These are phyloP conservation scores for Caenorhabditis briggsae DNA, from an alignment of 1,140 invertebrate genomes.

Conservation along the genomic window DNA sequence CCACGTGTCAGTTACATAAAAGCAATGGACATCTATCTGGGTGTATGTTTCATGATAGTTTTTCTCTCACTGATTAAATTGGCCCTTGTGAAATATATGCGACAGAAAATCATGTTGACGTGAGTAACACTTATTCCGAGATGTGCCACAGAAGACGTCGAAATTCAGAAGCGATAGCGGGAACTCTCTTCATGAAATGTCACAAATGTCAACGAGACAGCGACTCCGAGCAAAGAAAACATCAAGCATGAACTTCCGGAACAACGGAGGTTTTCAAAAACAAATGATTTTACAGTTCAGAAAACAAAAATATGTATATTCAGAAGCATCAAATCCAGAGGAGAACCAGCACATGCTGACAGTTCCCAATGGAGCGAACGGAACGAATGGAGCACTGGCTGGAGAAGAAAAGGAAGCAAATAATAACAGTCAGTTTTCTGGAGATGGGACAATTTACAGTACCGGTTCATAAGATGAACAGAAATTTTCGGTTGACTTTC, in stretches of 20 bases:
- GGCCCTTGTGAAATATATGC: conserved; percentile 77
- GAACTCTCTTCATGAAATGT: conserved; percentile 36
- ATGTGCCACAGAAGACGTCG: neutral
- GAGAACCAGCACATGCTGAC: conserved; percentile 19
- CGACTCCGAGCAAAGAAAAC: conserved; percentile 1
- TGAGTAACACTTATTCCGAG: conserved; percentile 7
- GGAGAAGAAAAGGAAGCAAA: conserved; percentile 38
- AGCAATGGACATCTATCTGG: conserved; percentile 95
- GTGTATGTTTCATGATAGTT: conserved; percentile 79
- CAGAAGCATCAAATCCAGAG: neutral
- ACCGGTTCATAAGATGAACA: too few relatives aligned
- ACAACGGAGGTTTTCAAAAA: conserved; percentile 13
- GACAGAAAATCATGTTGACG: conserved; percentile 69
- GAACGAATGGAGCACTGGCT: neutral
- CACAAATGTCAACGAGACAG: conserved; percentile 28
- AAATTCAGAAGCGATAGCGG: conserved; percentile 53
- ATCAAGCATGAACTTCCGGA: conserved; percentile 37
- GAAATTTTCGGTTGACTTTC: neutral
- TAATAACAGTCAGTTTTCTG: conserved; percentile 32
- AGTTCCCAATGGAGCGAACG: conserved; percentile 6
- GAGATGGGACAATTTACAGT: neutral
- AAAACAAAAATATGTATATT: neutral
- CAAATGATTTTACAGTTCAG: too few relatives aligned
- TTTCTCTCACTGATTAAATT: conserved; percentile 78
- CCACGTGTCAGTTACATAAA: conserved; percentile 88